These are phyloP conservation scores for Melanotaenia nigrans DNA, from an alignment of 2,797 vertebrate genomes.

Conservation along the genomic window DNA sequence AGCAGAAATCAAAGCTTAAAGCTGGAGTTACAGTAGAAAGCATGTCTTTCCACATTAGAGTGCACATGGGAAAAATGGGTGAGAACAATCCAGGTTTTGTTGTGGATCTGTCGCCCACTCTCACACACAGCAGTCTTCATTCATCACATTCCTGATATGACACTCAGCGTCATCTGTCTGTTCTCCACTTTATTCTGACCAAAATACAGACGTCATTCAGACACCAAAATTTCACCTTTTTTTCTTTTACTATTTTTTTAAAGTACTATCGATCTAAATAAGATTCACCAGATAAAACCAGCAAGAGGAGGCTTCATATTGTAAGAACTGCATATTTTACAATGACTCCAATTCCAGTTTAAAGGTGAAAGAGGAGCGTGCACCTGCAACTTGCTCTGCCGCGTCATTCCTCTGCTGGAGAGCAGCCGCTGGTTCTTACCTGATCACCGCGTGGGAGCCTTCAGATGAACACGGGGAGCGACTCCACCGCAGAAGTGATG, in stretches of 20 bases:
- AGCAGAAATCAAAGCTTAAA: conserved; percentile 12
- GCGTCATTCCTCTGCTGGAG: conserved; percentile 4
- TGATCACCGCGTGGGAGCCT: not conserved
- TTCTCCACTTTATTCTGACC: conserved; percentile 12
- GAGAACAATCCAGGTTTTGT: conserved; percentile 62
- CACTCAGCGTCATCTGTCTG: not conserved
- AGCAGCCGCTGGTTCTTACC: conserved; percentile 34
- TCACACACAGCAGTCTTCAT: conserved; percentile 45
- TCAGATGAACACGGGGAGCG: not conserved
- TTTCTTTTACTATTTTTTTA: not conserved
- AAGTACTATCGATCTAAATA: not conserved
- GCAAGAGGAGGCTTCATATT: not conserved
- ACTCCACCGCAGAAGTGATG: not conserved
- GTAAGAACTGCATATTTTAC: not conserved
- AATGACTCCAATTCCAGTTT: too few species aligned
- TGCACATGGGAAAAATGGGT: conserved; percentile 26
- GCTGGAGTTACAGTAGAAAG: not conserved
- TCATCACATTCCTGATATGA: conserved; percentile 54
- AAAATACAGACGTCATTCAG: not conserved
- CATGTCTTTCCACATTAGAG: conserved; percentile 13
- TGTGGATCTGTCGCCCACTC: conserved; percentile 39
- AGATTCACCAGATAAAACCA: not conserved
- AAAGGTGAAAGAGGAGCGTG: not conserved
- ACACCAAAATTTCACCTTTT: not conserved
- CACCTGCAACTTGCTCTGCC: conserved; percentile 41